These are phyloP conservation scores for crab-eating macaque (Macaca fascicularis) DNA, from an alignment of 2,113 vertebrate genomes.

Conservation along the genomic window DNA sequence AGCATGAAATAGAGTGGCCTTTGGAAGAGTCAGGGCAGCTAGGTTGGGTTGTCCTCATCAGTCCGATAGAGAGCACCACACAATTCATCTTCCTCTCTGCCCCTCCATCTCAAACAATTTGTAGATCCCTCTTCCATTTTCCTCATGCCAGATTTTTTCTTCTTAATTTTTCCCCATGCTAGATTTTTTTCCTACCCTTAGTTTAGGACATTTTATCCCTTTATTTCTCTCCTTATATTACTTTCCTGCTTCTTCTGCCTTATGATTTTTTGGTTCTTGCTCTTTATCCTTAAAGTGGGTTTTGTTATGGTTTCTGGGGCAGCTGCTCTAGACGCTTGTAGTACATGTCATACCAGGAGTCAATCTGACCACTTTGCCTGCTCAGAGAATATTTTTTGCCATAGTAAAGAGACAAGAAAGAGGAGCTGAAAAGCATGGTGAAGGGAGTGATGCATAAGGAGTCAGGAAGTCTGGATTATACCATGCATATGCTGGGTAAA, in stretches of 20 bases:
- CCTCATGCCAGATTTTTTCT: not conserved
- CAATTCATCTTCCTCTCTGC: not conserved
- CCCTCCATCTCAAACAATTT: not conserved
- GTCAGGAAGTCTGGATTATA: not conserved
- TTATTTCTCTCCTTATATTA: not conserved
- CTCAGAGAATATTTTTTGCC: not conserved
- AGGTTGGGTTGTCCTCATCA: not conserved
- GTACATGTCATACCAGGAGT: not conserved
- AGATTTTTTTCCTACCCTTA: not conserved
- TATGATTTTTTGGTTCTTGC: not conserved
- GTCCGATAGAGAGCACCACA: not conserved
- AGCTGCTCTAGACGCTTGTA: not conserved
- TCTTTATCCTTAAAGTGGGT: not conserved
- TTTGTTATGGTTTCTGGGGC: not conserved
- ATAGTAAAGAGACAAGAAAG: not conserved
- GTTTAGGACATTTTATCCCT: not conserved
- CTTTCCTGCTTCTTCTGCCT: not conserved
- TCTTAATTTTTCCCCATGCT: not conserved
- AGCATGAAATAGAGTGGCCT: constrained; percentile 46
- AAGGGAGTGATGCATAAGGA: not conserved
- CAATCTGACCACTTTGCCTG: not conserved
- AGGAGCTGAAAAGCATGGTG: not conserved
- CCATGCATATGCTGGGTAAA: not conserved
- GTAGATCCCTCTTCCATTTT: not conserved
- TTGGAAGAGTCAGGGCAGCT: constrained; percentile 17